A percentile compares a stretch with the other conserved stretches of the same genome.
Evolutionary conservation across 2,113 vertebrate species (phyloP).

Genomic region (Anseranas semipalmata): DNA sequence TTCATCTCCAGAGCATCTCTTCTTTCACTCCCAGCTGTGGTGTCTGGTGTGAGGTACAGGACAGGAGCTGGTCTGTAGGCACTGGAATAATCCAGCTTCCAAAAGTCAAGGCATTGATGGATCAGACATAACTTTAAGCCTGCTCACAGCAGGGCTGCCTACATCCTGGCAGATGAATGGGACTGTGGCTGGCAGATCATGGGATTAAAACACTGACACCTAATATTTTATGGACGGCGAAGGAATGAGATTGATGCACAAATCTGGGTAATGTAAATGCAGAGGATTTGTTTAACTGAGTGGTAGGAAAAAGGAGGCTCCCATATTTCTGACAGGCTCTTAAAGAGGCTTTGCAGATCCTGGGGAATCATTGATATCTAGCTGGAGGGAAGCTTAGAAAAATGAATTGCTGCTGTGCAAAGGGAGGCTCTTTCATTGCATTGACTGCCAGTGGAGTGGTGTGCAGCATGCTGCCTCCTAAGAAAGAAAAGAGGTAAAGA

Average conservation of each 20-base stretch:
- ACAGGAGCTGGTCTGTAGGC: not conserved
- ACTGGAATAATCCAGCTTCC: not conserved
- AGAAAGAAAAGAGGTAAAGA: not conserved
- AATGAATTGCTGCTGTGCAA: conserved; percentile 27
- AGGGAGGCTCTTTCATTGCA: not conserved
- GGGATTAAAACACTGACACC: conserved; percentile 36
- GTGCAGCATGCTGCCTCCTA: not conserved
- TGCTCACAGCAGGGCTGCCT: not conserved
- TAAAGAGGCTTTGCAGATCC: conserved; percentile 44
- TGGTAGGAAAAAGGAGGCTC: conserved; percentile 23
- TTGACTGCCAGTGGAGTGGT: not conserved
- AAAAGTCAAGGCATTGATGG: not conserved
- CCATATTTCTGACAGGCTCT: conserved; percentile 3
- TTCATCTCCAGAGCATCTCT: not conserved
- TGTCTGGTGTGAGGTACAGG: not conserved
- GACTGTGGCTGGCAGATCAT: conserved; percentile 4
- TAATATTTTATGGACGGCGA: conserved; percentile 33
- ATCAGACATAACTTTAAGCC: not conserved
- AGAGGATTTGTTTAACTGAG: conserved; percentile 44
- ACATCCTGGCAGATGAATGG: conserved; percentile 22
- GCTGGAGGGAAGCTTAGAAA: not conserved
- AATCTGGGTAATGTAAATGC: conserved; percentile 20
- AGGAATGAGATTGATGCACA: conserved; percentile 33
- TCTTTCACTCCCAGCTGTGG: not conserved
- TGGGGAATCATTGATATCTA: not conserved